Evolutionary conservation across 2,113 vertebrate species (phyloP), one percentile per base, ranked within the genome.

Genomic region (Leptobrachium ailaonicum): DNA sequence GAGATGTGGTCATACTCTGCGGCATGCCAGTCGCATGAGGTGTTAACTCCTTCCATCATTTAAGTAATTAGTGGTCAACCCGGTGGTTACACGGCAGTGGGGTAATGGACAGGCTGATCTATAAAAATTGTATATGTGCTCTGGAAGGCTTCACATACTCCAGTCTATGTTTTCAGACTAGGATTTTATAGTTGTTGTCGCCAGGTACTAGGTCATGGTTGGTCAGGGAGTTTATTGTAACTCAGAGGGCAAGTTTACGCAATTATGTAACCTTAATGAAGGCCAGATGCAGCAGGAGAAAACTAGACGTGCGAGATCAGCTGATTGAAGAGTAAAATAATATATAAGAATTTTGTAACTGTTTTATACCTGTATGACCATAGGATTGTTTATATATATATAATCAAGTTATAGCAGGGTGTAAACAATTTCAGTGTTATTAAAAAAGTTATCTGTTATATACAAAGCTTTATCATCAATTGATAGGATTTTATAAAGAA

Each of bases 11-110:
- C 42, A 81, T 44, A 42, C 67, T n/a, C 12, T 75, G 72, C 73
- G 71, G 72, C 79, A 81, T 81, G 73, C 64, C 79, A 81, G 72
- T 66, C 73, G 64, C 41, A 81, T 81, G 79, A 81, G 71, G 79
- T 81, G 79, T 74, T 81, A 81, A 74, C 63, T 63, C 40, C 60
- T 81, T 81, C 66, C 72, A 81, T 69, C 79, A 75, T 62, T 81
- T 75, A 69, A 54, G 79, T 75, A 62, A 81, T 81, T 81, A 69
- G 79, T 81, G 79, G 79, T 80, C 79, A 75, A 75, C 45, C 20
- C 42, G 54, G 79, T 44, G 79, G 72, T 81, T 81, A 75, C 53
- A 75, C 64, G 53, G 58, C 67, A 41, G 20, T 54, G 60, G 43
- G 60, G 50, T 75, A 69, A 75, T 75, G 71, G 32, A 50, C 66